Conservation (phyloP, 2,797 vertebrate genomes). For the Sebastes ruberrimus region DNA sequence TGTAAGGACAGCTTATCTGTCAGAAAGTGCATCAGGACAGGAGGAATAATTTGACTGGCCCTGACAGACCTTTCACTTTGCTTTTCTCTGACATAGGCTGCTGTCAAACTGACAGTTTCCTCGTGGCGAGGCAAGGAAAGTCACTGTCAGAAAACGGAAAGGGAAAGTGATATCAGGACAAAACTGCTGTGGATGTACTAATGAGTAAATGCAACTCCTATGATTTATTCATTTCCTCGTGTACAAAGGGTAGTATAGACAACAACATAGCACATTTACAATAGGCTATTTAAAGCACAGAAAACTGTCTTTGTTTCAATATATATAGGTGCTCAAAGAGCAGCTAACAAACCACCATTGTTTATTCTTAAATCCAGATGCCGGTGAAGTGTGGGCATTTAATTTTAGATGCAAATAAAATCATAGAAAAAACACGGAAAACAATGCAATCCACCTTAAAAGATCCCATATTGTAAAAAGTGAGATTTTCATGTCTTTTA, state of each 20-base stretch:
- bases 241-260: not conserved
- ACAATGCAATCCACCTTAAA: not conserved
- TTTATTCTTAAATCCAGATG: not conserved
- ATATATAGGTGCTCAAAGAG: not conserved
- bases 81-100: conserved; percentile 51
- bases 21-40: conserved; percentile 64
- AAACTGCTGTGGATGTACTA: conserved; percentile 1
- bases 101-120: conserved; percentile 62
- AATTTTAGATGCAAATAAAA: conserved; percentile 36
- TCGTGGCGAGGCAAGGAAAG: conserved; percentile 9
- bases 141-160: conserved; percentile 35
- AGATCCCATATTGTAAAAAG: too few species aligned
- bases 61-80: conserved; percentile 70
- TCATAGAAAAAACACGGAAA: not conserved
- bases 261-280: not conserved
- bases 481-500: too few species aligned
- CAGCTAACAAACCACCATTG: not conserved
- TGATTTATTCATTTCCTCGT: not conserved
- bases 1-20: conserved; percentile 65
- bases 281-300: not conserved
- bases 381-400: not conserved
- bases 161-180: not conserved
- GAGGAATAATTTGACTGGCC: conserved; percentile 67
- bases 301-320: not conserved
- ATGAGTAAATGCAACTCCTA: not conserved